phyloP scores from a whole-genome alignment of 2,113 vertebrate genomes.

The Serinus canaria region DNA sequence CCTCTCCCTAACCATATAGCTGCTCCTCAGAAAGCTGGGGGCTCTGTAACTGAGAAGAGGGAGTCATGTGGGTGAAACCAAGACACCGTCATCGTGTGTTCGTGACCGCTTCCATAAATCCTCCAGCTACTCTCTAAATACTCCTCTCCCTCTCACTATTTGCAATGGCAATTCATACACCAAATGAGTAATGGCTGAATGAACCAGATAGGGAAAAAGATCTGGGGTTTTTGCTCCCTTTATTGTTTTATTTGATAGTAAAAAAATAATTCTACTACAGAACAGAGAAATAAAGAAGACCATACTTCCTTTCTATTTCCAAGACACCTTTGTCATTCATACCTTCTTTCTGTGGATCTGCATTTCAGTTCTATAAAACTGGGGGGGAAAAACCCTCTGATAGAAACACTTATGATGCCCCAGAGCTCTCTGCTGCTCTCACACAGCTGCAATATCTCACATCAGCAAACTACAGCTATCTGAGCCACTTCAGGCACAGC shows the following conservation, averaged over 20 bases:
- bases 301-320: not conserved
- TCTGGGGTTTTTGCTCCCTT: not conserved
- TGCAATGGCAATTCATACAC: not conserved
- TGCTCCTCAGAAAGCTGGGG: not conserved
- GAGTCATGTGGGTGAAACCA: not conserved
- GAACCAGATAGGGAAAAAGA: not conserved
- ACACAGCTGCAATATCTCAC: not conserved
- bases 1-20: not conserved
- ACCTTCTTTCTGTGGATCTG: not conserved
- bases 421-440: not conserved
- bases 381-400: fast-evolving
- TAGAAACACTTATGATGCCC: not conserved
- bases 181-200: not conserved
- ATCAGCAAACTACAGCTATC: not conserved
- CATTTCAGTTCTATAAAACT: not conserved
- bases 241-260: not conserved
- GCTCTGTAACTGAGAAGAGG: not conserved
- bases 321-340: not conserved
- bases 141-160: not conserved
- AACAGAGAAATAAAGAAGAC: not conserved
- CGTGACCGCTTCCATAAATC: not conserved
- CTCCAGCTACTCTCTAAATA: not conserved
- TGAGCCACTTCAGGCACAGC: not conserved
- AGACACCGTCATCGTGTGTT: not conserved
- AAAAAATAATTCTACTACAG: not conserved